Percentiles rank a stretch among this genome's conserved stretches.
Evolutionary conservation across 2,797 vertebrate genomes (phyloP).

Genomic region (Coccyzus lansbergi): DNA sequence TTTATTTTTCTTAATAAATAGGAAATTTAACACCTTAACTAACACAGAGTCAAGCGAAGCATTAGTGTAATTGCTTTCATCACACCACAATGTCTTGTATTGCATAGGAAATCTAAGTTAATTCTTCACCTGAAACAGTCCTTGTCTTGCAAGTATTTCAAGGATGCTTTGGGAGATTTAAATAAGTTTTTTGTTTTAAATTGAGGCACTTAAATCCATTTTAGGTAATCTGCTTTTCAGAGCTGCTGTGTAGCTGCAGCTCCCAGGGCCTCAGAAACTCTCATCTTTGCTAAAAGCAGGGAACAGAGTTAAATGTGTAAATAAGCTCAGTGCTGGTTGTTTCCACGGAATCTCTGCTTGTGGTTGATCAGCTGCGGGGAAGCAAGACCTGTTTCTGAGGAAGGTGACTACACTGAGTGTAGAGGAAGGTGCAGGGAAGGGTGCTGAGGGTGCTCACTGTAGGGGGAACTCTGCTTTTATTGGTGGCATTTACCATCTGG

Average conservation of each 20-base stretch:
- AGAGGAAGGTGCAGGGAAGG: neutral
- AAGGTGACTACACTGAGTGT: accelerated
- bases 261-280: neutral
- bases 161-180: too few species aligned
- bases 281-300: neutral
- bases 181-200: neutral
- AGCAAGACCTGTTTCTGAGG: too few species aligned
- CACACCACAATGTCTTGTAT: neutral
- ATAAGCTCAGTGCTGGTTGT: neutral
- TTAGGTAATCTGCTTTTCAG: neutral
- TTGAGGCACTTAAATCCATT: neutral
- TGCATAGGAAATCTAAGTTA: neutral
- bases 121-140: neutral
- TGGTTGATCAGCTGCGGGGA: neutral
- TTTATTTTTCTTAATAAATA: neutral
- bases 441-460: accelerated
- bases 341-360: neutral
- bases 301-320: neutral
- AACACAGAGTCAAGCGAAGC: neutral
- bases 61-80: neutral
- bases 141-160: neutral
- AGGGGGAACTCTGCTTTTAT: neutral
- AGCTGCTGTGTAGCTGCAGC: neutral
- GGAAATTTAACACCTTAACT: neutral
- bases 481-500: neutral